These are phyloP conservation scores for Fragum whitleyi DNA, from an alignment of 2,888 invertebrate genomes.

Conservation along the genomic window DNA sequence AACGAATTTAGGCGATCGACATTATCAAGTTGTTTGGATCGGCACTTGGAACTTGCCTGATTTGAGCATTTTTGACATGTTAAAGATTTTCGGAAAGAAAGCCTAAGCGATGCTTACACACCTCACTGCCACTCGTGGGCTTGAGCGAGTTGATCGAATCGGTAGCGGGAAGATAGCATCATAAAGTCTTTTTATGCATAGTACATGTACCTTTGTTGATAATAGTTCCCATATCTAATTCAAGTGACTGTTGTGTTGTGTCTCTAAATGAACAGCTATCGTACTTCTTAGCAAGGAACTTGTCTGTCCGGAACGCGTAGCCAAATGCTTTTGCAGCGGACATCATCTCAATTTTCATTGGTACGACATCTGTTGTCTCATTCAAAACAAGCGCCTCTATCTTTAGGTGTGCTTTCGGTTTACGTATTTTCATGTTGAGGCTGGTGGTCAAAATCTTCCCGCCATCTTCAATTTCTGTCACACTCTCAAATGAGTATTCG, in stretches of 20 bases:
- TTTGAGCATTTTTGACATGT: no score
- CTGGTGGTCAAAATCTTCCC: background rate
- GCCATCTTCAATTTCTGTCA: constrained; percentile 1
- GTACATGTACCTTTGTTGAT: constrained; percentile 19
- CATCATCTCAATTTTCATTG: constrained; percentile 13
- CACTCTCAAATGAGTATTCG: background rate
- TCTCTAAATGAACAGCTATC: constrained; percentile 3
- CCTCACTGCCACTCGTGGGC: no score
- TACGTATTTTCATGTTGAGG: background rate
- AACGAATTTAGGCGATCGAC: no score
- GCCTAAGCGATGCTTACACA: no score
- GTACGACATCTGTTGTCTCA: background rate
- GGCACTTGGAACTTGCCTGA: no score
- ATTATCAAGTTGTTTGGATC: no score
- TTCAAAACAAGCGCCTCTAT: constrained; percentile 9
- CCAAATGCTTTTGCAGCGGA: background rate
- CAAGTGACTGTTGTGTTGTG: constrained; percentile 14
- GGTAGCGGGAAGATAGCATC: no score
- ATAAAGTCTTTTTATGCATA: no score
- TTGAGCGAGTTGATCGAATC: no score
- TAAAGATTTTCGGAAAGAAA: no score
- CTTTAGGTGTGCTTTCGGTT: background rate
- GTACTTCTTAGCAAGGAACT: background rate
- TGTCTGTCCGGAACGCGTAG: background rate
- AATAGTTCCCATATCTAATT: constrained; percentile 6